Evolutionary conservation across 2,888 invertebrate genomes (phyloP).

Genomic region (Chloromyia formosa): DNA sequence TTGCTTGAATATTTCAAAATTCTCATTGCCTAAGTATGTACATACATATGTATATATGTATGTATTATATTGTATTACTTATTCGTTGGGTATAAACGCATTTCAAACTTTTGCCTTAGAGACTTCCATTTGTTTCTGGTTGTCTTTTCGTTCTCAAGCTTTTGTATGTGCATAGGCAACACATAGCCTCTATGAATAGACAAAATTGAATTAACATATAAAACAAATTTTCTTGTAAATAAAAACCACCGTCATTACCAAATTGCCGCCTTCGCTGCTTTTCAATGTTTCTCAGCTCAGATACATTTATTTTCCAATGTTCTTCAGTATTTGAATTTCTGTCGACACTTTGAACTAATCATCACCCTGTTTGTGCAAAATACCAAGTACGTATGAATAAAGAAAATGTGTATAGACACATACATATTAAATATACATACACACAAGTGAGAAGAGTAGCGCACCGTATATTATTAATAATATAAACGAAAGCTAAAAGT

Average conservation of each 20-base stretch:
- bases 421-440: too few relatives aligned
- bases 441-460: neutral
- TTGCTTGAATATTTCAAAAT: neutral
- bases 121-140: neutral
- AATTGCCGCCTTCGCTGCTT: constrained; percentile 11
- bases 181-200: constrained; percentile 28
- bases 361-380: constrained; percentile 32
- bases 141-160: neutral
- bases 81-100: neutral
- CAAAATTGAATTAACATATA: constrained; percentile 14
- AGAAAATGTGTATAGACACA: neutral
- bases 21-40: neutral
- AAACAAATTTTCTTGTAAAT: constrained; percentile 27
- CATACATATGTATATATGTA: too few relatives aligned
- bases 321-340: constrained; percentile 18
- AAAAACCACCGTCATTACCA: constrained; percentile 32
- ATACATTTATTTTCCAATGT: constrained; percentile 19
- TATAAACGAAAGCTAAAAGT: constrained; percentile 15
- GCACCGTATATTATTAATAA: constrained; percentile 27
- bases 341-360: neutral
- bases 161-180: neutral
- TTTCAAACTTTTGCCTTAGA: constrained; percentile 18
- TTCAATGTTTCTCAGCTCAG: constrained; percentile 35
- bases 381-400: neutral
- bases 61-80: neutral